Percentiles rank a stretch among this genome's conserved stretches.
These are phyloP conservation scores for Pangasius djambal DNA, from an alignment of 2,797 vertebrate genomes.

Conservation along the genomic window DNA sequence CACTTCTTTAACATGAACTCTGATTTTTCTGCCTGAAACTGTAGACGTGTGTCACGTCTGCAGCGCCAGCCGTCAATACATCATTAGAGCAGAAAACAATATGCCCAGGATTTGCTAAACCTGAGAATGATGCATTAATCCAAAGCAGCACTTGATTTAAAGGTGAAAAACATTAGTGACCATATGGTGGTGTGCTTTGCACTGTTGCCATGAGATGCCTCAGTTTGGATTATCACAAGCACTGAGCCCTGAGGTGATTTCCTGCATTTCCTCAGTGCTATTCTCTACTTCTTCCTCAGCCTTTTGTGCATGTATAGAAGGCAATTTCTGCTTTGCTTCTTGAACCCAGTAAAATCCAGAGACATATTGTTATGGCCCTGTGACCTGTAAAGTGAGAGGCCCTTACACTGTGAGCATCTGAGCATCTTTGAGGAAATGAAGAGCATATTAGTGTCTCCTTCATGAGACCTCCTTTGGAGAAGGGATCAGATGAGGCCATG, in stretches of 20 bases:
- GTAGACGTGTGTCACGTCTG: constrained; percentile 2
- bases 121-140: constrained; percentile 22
- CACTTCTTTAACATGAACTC: constrained; percentile 29
- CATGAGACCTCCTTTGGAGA: constrained; percentile 3
- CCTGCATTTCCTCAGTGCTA: constrained; percentile 55
- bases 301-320: constrained; percentile 69
- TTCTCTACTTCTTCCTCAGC: constrained; percentile 63
- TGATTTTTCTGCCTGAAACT: constrained; percentile 42
- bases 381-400: constrained; percentile 77
- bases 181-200: constrained; percentile 54
- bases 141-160: constrained; percentile 21
- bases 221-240: constrained; percentile 65
- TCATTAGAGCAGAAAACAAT: constrained; percentile 36
- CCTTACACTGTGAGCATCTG: constrained; percentile 66
- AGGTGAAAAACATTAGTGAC: constrained; percentile 15
- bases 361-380: constrained; percentile 75
- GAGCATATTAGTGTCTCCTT: constrained; percentile 60
- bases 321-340: constrained; percentile 63
- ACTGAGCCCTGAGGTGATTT: constrained; percentile 74
- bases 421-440: constrained; percentile 63
- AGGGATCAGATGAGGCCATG: background rate
- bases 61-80: constrained; percentile 7
- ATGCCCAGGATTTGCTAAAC: constrained; percentile 33
- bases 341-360: constrained; percentile 69
- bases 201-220: constrained; percentile 59